Evolutionary conservation across 2,797 vertebrate species (phyloP).

Genomic region (Loris lydekkerianus): DNA sequence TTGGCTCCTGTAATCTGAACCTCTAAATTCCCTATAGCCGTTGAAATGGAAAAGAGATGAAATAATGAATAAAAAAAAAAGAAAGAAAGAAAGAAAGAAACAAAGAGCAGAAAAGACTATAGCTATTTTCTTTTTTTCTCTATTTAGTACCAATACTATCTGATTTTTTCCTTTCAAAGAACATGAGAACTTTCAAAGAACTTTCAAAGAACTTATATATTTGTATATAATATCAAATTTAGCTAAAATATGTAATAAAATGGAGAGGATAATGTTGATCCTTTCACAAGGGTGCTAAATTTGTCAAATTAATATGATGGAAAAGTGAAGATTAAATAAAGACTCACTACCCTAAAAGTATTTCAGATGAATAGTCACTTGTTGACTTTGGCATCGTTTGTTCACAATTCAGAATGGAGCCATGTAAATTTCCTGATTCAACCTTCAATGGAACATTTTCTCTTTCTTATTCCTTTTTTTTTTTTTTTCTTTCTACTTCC

Average conservation of each 20-base stretch:
- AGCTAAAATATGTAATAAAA: slow-evolving; percentile 27
- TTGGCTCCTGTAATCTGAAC: not conserved
- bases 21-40: not conserved
- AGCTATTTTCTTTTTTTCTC: not conserved
- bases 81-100: not conserved
- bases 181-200: not conserved
- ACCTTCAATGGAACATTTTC: not conserved
- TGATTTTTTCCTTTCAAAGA: not conserved
- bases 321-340: slow-evolving; percentile 33
- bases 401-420: not conserved
- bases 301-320: not conserved
- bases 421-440: not conserved
- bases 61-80: not conserved
- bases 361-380: not conserved
- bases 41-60: not conserved
- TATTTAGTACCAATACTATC: not conserved
- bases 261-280: not conserved
- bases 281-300: not conserved
- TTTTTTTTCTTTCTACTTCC: not conserved
- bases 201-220: not conserved
- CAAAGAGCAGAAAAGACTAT: not conserved
- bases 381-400: not conserved
- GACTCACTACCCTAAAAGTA: not conserved
- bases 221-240: not conserved
- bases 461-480: not conserved